Evolutionary conservation across 2,113 vertebrate genomes (phyloP), one percentile per base, ranked within the genome.

Genomic region (Thomomys bottae): DNA sequence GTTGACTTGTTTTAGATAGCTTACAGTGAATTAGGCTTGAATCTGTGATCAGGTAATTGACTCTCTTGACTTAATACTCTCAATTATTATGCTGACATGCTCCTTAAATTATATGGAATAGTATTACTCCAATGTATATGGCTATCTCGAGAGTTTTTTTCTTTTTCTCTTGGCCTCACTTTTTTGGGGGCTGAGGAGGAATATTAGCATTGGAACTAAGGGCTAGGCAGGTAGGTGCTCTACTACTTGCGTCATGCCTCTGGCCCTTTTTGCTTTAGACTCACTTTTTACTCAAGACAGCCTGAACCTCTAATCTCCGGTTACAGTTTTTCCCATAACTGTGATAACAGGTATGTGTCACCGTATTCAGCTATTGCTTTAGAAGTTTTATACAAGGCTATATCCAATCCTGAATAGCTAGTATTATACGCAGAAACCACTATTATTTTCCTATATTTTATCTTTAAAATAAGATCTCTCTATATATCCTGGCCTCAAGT

Each of bases 1-100:
- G 18, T 84, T 93, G n/a, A 79, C 32, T 95, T 91, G 42, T 77
- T 89, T 77, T 78, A 85, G 21, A 75, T 73, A 8, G 80, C 59
- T 24, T 15, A 54, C 17, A 86, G 9, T 92, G 72, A 90, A 3
- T 71, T 90, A 24, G 11, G 30, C 8, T 93, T 94, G 88, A 59
- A 88, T 73, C 36, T 18, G 21, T 57, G 45, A 23, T 89, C 67
- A 89, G 11, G n/a, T n/a, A n/a, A 80, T 45, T 45, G 18, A 54
- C n/a, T n/a, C 0, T 66, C 42, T 26, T 91, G 20, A 67, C 23
- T 28, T 73, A 70, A 78, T 63, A 18, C 10, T 83, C 64, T 71
- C 89, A 80, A 79, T 8, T 12, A 30, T 9, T 76, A 11, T 73
- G 24, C 1, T 70, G 9, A 64, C 79, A 12, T 71, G 18, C 34